Conservation (phyloP, 2,888 invertebrate species). For the Drosophila ustulata region DNA sequence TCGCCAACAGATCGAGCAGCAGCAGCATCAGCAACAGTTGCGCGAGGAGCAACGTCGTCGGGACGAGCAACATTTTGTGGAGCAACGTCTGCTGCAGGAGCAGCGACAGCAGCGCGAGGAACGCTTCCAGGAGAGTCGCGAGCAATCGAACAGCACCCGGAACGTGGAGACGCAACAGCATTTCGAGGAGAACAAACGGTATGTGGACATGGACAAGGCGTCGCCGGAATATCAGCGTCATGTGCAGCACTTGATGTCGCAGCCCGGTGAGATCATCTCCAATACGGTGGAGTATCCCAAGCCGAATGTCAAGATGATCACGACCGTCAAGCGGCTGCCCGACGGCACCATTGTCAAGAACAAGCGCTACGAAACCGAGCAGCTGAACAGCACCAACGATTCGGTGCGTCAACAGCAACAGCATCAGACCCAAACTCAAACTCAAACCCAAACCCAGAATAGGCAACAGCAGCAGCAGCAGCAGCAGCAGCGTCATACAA, state of each 20-base stretch:
- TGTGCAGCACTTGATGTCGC: constrained; percentile 82
- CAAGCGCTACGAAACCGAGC: constrained; percentile 88
- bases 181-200: constrained; percentile 81
- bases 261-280: constrained; percentile 86
- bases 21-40: constrained; percentile 68
- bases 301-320: constrained; percentile 88
- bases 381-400: constrained; percentile 55
- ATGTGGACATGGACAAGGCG: constrained; percentile 83
- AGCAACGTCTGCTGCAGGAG: constrained; percentile 64
- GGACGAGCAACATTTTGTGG: constrained; percentile 54
- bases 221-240: constrained; percentile 84
- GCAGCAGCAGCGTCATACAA: constrained; percentile 46
- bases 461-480: constrained; percentile 26
- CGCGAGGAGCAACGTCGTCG: constrained; percentile 68
- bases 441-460: constrained; percentile 30
- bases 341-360: constrained; percentile 90
- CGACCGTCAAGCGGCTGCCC: constrained; percentile 88
- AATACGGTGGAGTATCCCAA: constrained; percentile 88
- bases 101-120: constrained; percentile 63
- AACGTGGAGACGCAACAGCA: constrained; percentile 79
- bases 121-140: constrained; percentile 65
- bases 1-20: constrained; percentile 69
- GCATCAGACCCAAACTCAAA: constrained; percentile 28
- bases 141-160: constrained; percentile 69
- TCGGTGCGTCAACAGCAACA: constrained; percentile 39